Percentiles rank a stretch among this genome's conserved stretches.
Conservation (phyloP, 2,888 invertebrate genomes). For the Odontomyia ornata region DNA sequence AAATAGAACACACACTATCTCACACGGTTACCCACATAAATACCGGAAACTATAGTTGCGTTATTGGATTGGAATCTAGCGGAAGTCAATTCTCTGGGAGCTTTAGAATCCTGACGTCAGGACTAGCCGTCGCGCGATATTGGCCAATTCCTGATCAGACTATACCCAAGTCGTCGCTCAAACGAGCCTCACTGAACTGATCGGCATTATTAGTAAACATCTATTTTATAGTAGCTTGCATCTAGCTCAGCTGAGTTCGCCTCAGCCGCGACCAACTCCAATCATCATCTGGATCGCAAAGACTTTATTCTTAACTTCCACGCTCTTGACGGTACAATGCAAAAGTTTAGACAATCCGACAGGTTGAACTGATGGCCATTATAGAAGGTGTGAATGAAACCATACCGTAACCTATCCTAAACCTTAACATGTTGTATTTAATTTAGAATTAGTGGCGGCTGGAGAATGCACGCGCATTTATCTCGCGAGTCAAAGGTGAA, state of each 20-base stretch:
- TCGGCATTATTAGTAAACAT: conserved; percentile 53
- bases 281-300: conserved; percentile 12
- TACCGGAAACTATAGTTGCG: too few species aligned
- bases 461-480: too few species aligned
- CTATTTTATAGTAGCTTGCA: conserved; percentile 28
- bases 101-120: conserved; percentile 21
- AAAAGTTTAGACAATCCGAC: neutral
- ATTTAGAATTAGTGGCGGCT: too few species aligned
- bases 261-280: neutral
- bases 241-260: neutral
- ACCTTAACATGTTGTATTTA: too few species aligned
- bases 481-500: too few species aligned
- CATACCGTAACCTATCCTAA: too few species aligned
- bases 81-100: neutral
- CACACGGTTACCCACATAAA: too few species aligned
- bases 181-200: conserved; percentile 47
- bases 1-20: neutral
- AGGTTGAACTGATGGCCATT: neutral
- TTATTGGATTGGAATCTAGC: too few species aligned
- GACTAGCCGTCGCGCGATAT: conserved; percentile 44
- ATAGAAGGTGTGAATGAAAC: too few species aligned
- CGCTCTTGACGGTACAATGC: neutral
- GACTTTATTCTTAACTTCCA: conserved; percentile 30
- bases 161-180: conserved; percentile 38
- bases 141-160: conserved; percentile 48